A percentile compares a stretch with the other conserved stretches of the same genome.
These are phyloP conservation scores for Microcaecilia unicolor DNA, from an alignment of 2,797 vertebrate genomes.

Conservation along the genomic window DNA sequence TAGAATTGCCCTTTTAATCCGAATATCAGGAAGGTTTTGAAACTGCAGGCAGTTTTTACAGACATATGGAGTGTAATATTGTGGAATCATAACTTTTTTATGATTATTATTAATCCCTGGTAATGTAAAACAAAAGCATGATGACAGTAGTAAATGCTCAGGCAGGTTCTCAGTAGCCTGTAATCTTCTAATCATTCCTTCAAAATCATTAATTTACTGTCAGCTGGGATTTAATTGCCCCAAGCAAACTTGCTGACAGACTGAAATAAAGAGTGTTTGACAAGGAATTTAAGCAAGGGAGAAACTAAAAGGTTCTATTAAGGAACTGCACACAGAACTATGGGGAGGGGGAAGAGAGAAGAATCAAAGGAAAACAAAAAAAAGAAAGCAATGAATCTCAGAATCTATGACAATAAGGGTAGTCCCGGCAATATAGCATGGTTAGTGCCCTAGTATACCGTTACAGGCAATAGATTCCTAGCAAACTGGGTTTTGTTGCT, in stretches of 20 bases:
- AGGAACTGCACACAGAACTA: too few species aligned
- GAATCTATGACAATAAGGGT: too few species aligned
- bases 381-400: too few species aligned
- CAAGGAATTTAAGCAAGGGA: constrained; percentile 41
- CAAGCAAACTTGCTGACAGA: constrained; percentile 42
- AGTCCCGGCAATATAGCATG: too few species aligned
- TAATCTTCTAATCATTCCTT: constrained; percentile 64
- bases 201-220: constrained; percentile 66
- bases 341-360: too few species aligned
- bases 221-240: constrained; percentile 47
- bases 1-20: too few species aligned
- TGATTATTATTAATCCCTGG: constrained; percentile 35
- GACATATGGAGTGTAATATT: constrained; percentile 19
- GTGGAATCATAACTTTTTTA: constrained; percentile 10
- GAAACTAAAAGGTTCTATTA: constrained; percentile 13
- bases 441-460: too few species aligned
- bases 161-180: constrained; percentile 42
- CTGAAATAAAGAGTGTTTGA: constrained; percentile 47
- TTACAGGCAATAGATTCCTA: too few species aligned
- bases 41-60: constrained; percentile 20
- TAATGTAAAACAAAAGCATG: constrained; percentile 50
- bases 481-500: too few species aligned
- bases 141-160: constrained; percentile 46
- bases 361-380: too few species aligned
- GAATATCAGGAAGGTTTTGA: constrained; percentile 6